Percentiles rank a stretch among this genome's conserved stretches.
These are phyloP conservation scores for Psittacula echo DNA, from an alignment of 2,797 vertebrate species.

Conservation along the genomic window DNA sequence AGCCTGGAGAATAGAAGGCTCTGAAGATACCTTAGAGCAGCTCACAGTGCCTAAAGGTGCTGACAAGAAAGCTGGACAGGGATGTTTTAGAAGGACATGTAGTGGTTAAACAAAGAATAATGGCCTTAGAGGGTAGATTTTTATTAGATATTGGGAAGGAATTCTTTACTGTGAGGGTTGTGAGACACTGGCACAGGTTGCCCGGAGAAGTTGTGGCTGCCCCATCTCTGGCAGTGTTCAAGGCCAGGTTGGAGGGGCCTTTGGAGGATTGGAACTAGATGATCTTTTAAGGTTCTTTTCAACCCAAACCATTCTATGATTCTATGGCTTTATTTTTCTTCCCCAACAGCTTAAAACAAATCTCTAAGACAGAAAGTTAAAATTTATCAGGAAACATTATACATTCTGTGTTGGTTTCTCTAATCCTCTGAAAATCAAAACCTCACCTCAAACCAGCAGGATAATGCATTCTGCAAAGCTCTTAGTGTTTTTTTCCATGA, in stretches of 20 bases:
- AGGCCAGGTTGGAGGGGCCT: background rate
- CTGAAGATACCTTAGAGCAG: background rate
- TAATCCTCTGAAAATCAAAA: background rate
- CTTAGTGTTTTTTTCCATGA: background rate
- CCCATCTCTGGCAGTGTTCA: background rate
- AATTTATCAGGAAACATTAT: background rate
- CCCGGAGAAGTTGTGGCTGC: background rate
- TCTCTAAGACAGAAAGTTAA: background rate
- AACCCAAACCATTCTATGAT: background rate
- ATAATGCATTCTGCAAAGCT: background rate
- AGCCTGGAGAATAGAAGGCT: background rate
- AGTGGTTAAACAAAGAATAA: background rate
- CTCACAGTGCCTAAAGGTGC: background rate
- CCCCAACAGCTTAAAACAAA: background rate
- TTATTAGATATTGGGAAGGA: background rate
- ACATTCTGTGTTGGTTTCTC: background rate
- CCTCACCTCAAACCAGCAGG: background rate
- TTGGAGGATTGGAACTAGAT: background rate
- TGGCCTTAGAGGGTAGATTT: background rate
- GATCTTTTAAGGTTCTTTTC: background rate
- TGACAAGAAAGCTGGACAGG: background rate
- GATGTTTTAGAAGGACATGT: background rate
- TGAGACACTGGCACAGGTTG: background rate
- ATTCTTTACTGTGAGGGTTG: background rate
- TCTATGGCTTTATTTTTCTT: background rate